Evolutionary conservation across 1,140 invertebrate species (phyloP), one percentile per base, ranked within the genome.

Genomic region (Lasioglossum baleicum): DNA sequence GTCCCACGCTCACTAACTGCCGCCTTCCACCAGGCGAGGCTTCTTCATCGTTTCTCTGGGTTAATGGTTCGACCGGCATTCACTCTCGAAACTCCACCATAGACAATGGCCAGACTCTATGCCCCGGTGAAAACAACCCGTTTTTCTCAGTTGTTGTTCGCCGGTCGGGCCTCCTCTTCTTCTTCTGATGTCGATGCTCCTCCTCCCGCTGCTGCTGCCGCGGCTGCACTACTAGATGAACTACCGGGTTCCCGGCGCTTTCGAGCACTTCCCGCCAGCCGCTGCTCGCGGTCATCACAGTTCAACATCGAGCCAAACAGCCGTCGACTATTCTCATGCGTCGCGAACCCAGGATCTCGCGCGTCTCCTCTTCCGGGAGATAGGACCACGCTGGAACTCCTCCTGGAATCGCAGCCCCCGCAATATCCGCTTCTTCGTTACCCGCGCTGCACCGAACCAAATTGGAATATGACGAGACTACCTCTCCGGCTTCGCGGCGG

Each of bases 281-380:
- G 51, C 51, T 17, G 51, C 51, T 20, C 73, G 68, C 73, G 61
- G 35, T 81, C 68, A 75, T 84, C 83, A 85, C 83, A 84, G 83
- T 85, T 81, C 79, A 78, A 72, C 73, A 69, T 76, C 48, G 74
- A 26, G 40, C 35, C 20, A 3, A n/a, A 44, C 20, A 17, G 17
- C 40, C 22, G 1, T 17, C 3, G 5, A 42, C 26, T 13, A 17
- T 42, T 40, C 58, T 40, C 42, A 22, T 17, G 40, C 75, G 68
- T 15, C 48, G 48, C 48, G 13, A 15, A 10, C 15, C 48, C 1
- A 51, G 3, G 13, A 5, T 1, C 13, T 13, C 15, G 17, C 15
- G 4, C 51, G 5, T 15, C 35, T 31, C 20, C 31, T 31, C 56
- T 44, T 48, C 67, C 40, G 61, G 40, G 51, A 10, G 13, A 53